Conservation (phyloP, 2,797 vertebrate genomes). For the Sphenodon punctatus region DNA sequence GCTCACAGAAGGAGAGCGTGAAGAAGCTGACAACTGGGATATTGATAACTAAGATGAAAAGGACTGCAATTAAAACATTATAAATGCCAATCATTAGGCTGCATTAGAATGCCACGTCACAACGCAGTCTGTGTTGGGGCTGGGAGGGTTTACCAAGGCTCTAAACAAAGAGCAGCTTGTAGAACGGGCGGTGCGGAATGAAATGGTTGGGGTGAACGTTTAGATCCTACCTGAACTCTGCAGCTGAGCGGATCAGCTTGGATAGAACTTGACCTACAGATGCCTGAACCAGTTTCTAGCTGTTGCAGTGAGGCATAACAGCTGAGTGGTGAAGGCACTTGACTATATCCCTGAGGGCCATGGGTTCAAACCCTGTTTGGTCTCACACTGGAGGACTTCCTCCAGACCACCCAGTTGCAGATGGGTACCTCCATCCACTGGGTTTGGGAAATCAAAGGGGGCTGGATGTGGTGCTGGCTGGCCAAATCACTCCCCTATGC, state of each 20-base stretch:
- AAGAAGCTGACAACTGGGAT: slow-evolving; percentile 85
- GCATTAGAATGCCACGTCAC: no score
- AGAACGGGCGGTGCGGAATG: background rate
- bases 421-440: no score
- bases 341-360: no score
- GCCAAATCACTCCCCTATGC: no score
- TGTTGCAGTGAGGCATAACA: no score
- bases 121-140: background rate
- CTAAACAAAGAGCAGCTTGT: background rate
- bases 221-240: accelerated
- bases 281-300: background rate
- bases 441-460: no score
- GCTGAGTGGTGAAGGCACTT: no score
- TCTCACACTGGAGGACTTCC: no score
- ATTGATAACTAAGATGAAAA: slow-evolving; percentile 84
- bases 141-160: background rate
- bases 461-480: no score
- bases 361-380: no score
- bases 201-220: accelerated
- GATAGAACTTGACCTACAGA: background rate
- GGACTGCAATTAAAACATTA: background rate
- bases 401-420: no score
- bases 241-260: background rate
- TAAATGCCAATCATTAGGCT: no score
- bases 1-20: slow-evolving; percentile 72